Conservation (phyloP, 2,113 vertebrate genomes). For the Columba livia region DNA sequence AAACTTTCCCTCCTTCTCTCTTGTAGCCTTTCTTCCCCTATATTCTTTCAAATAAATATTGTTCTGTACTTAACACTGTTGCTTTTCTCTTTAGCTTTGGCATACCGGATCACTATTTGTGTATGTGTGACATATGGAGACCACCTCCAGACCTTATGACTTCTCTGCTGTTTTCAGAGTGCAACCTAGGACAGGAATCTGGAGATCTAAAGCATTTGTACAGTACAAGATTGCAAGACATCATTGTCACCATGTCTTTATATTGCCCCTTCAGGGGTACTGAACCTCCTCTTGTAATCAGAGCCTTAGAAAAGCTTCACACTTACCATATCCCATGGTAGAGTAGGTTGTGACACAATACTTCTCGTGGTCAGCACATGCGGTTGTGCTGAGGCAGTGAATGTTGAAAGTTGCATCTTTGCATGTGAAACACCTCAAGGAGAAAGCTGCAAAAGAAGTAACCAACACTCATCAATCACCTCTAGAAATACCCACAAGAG, state of each 20-base stretch:
- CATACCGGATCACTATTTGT: background rate
- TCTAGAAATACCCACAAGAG: background rate
- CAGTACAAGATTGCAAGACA: background rate
- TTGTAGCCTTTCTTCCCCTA: too few relatives aligned
- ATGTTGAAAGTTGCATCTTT: constrained; percentile 16
- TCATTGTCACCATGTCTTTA: fast-evolving
- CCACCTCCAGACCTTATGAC: background rate
- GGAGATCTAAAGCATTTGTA: background rate
- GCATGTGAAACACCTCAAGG: constrained; percentile 35
- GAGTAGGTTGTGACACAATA: constrained; percentile 53
- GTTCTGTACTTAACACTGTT: background rate
- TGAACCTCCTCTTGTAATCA: background rate
- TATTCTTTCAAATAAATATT: background rate
- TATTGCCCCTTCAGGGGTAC: background rate
- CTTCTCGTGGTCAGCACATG: background rate
- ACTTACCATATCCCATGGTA: background rate
- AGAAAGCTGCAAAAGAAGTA: constrained; percentile 18
- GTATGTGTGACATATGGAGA: background rate
- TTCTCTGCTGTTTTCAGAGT: background rate
- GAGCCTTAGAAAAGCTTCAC: background rate
- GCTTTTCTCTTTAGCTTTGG: background rate
- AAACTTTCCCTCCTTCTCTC: too few relatives aligned
- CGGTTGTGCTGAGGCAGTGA: background rate
- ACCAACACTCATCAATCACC: background rate
- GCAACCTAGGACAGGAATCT: background rate